phyloP scores from a whole-genome alignment of 1,140 invertebrate genomes.

The Cherax quadricarinatus region DNA sequence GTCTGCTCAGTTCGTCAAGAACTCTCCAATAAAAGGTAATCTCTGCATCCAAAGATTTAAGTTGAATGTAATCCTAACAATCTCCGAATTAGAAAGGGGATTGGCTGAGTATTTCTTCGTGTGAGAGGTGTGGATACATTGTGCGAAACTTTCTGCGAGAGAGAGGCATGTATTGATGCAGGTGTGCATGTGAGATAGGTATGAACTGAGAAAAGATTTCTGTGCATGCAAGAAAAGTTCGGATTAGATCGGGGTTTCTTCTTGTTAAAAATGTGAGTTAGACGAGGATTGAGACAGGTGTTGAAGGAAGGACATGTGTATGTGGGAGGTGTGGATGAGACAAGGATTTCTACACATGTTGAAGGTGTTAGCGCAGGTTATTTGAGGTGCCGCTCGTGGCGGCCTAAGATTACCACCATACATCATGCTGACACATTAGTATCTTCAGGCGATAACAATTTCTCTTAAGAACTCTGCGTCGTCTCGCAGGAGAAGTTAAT shows the following conservation, averaged over 20 bases:
- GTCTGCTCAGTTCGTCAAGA: no score
- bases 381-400: not conserved
- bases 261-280: no score
- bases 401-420: conserved; percentile 23
- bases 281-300: no score
- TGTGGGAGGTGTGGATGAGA: not conserved
- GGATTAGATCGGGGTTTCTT: no score
- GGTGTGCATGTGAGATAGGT: no score
- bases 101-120: no score
- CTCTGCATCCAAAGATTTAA: not conserved
- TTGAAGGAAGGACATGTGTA: no score
- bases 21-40: no score
- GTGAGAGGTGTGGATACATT: no score
- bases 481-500: conserved; percentile 17
- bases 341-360: not conserved
- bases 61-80: not conserved
- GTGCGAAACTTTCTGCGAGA: not conserved
- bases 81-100: not conserved
- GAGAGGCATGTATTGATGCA: not conserved
- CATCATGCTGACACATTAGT: conserved; percentile 43
- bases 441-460: conserved; percentile 45
- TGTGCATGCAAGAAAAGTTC: no score
- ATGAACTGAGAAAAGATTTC: no score
- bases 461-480: conserved; percentile 16
- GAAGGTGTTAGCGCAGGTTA: not conserved